These are phyloP conservation scores for Bombus haemorrhoidalis DNA, from an alignment of 1,140 invertebrate species.

Conservation along the genomic window DNA sequence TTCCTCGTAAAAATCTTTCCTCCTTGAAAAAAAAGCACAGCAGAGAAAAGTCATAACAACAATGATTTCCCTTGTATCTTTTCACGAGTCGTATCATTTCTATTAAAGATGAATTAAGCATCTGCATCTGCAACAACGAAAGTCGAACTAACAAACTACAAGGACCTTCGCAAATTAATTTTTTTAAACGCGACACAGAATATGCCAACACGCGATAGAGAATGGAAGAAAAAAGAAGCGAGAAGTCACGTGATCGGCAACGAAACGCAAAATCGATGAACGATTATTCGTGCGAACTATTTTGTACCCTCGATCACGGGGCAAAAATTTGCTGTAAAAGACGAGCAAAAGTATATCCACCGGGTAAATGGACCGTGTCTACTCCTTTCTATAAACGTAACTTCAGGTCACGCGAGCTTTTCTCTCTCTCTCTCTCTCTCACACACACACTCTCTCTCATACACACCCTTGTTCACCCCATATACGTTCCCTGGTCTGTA, in stretches of 20 bases:
- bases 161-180: background rate
- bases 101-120: background rate
- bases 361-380: slow-evolving; percentile 60
- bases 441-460: background rate
- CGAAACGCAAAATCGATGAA: background rate
- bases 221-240: background rate
- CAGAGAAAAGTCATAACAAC: background rate
- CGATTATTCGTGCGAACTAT: slow-evolving; percentile 9
- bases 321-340: slow-evolving; percentile 20
- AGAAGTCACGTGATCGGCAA: background rate
- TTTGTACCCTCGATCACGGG: background rate
- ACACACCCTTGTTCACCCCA: background rate
- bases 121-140: background rate
- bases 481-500: background rate
- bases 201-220: background rate
- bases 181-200: background rate
- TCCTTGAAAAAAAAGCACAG: background rate
- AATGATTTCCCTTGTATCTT: background rate
- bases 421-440: background rate
- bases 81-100: background rate
- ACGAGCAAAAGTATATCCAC: slow-evolving; percentile 38
- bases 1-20: too few species aligned
- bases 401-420: slow-evolving; percentile 62
- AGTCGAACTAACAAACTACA: too few species aligned
- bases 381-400: slow-evolving; percentile 66